phyloP scores from a whole-genome alignment of 2,888 invertebrate species.

The Gortyna flavago region DNA sequence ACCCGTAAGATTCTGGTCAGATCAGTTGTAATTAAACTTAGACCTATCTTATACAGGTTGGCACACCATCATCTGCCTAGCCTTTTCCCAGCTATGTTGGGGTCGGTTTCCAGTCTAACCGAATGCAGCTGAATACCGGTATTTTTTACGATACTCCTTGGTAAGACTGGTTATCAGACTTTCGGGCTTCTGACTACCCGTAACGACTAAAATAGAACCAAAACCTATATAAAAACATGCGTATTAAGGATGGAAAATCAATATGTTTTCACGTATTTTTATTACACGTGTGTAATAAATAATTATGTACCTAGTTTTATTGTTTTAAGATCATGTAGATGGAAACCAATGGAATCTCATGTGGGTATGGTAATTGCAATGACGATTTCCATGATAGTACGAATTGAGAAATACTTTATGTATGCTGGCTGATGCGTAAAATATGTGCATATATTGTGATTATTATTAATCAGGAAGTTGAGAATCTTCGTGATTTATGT shows the following conservation, averaged over 20 bases:
- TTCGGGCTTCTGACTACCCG: too few species aligned
- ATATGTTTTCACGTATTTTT: conserved; percentile 29
- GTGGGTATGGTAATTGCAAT: conserved; percentile 23
- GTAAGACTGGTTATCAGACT: too few species aligned
- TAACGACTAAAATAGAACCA: background rate
- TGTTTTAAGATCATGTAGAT: conserved; percentile 11
- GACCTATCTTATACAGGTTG: too few species aligned
- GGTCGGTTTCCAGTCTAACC: too few species aligned
- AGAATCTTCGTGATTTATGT: conserved; percentile 3
- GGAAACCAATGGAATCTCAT: conserved; percentile 22
- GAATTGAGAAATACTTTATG: conserved; percentile 27
- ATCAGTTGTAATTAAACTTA: too few species aligned
- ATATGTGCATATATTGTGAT: background rate
- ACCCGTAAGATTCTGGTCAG: background rate
- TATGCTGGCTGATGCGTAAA: background rate
- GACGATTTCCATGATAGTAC: conserved; percentile 29
- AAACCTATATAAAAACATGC: background rate
- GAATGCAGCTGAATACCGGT: too few species aligned
- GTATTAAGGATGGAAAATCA: conserved; percentile 10
- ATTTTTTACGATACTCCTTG: too few species aligned
- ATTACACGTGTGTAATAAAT: conserved; percentile 18
- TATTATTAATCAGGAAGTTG: background rate
- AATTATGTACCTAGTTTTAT: conserved; percentile 27
- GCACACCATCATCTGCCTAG: too few species aligned
- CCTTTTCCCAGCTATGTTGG: too few species aligned